These are phyloP conservation scores for Merodon equestris DNA, from an alignment of 2,888 invertebrate genomes.

Conservation along the genomic window DNA sequence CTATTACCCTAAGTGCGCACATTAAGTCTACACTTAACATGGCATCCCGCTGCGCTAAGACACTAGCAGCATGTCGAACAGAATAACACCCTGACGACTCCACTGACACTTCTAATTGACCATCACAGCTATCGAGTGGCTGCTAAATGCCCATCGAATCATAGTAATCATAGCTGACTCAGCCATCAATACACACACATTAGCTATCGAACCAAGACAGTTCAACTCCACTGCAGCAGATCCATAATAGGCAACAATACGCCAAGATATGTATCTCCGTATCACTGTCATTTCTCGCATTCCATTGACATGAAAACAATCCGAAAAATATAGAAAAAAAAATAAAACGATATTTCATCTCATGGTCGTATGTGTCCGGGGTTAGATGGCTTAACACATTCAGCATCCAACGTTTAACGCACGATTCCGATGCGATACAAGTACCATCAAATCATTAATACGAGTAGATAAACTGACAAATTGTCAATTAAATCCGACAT, in stretches of 20 bases:
- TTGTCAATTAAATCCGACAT: constrained; percentile 24
- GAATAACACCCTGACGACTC: no score
- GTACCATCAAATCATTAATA: constrained; percentile 41
- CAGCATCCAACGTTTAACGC: neutral
- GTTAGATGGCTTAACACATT: neutral
- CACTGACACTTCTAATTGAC: no score
- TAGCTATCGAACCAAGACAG: constrained; percentile 6
- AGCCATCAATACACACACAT: neutral
- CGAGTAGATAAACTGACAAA: constrained; percentile 55
- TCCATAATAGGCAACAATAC: neutral
- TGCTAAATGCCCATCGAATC: neutral
- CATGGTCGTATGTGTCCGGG: constrained; percentile 33
- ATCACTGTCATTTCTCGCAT: constrained; percentile 24
- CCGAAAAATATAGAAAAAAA: constrained; percentile 1
- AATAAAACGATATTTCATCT: neutral
- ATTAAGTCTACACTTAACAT: neutral
- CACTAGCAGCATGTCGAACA: no score
- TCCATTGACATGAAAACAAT: constrained; percentile 30
- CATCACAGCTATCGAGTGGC: no score
- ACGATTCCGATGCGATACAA: constrained; percentile 16
- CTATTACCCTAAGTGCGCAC: neutral
- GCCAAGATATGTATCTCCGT: constrained; percentile 19
- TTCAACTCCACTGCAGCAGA: constrained; percentile 8
- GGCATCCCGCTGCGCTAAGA: neutral
- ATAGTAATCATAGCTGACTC: neutral